Conservation (phyloP, 2,797 vertebrate genomes). For the Cryptoblepharus egeriae region DNA sequence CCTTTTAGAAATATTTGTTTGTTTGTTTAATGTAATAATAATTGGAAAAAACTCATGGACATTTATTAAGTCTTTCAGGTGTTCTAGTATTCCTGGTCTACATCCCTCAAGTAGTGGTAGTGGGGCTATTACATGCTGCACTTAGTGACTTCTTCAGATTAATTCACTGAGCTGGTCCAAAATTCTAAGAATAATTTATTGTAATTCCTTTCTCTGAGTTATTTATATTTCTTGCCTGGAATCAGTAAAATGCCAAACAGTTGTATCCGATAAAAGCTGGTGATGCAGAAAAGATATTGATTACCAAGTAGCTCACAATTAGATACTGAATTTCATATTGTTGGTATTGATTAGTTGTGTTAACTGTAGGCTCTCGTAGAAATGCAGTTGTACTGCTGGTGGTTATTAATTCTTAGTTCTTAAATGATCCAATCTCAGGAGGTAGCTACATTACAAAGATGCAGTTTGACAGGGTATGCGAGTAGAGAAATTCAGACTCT, state of each 20-base stretch:
- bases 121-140: not conserved
- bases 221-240: conserved; percentile 32
- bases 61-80: not conserved
- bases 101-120: not conserved
- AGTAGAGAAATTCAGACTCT: not conserved
- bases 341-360: conserved; percentile 60
- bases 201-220: not conserved
- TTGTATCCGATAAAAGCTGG: conserved; percentile 51
- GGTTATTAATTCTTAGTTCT: conserved; percentile 21
- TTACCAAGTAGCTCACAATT: conserved; percentile 57
- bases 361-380: conserved; percentile 42
- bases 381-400: not conserved
- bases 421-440: conserved; percentile 15
- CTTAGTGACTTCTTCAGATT: conserved; percentile 7
- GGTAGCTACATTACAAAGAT: conserved; percentile 30
- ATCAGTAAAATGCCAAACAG: conserved; percentile 46
- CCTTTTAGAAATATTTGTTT: no score
- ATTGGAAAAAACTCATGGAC: no score
- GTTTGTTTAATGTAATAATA: no score
- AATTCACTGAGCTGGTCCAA: not conserved
- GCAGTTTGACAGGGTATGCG: conserved; percentile 5
- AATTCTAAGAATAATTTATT: not conserved
- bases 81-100: not conserved
- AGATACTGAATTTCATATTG: conserved; percentile 56
- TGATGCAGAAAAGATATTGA: conserved; percentile 64